Base-by-base conservation (phyloP, 2,888 invertebrate species). In the Orthonychiurus folsomi region DNA sequence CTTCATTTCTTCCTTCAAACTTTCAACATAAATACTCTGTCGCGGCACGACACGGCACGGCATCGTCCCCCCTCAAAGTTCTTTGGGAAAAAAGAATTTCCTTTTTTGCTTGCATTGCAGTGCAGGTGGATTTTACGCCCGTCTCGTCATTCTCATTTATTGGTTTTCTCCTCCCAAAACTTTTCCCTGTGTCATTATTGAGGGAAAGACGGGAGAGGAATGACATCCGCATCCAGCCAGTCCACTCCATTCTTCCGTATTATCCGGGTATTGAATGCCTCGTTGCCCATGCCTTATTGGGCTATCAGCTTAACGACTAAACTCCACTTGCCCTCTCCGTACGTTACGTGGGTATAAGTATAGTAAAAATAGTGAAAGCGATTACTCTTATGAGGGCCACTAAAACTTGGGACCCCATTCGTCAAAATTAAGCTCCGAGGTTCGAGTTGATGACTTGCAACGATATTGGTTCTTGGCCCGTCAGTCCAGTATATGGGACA, bases 1-100 rank as follows among this genome's bases (percentile, higher is more conserved):
- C 37, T 37, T 37, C 37, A 37, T 37, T 37, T 37, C 37, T 37
- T 37, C 37, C 37, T 37, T 37, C 9, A 37, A 37, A 37, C 37
- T 37, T 37, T 37, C 37, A 37, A 37, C 37, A 37, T 37, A 37
- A 37, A 37, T 37, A 37, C 37, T 37, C 37, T 37, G 37, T 37
- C n/a, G n/a, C n/a, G n/a, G n/a, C n/a, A n/a, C n/a, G n/a, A n/a
- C n/a, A n/a, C n/a, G n/a, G n/a, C n/a, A n/a, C n/a, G n/a, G n/a
- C n/a, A n/a, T n/a, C n/a, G n/a, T n/a, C n/a, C n/a, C n/a, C n/a
- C n/a, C n/a, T n/a, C n/a, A n/a, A n/a, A n/a, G n/a, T n/a, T n/a
- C n/a, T n/a, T n/a, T n/a, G n/a, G n/a, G n/a, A n/a, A n/a, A n/a
- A n/a, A n/a, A n/a, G n/a, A n/a, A n/a, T n/a, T n/a, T n/a, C n/a